Evolutionary conservation across 2,113 vertebrate genomes (phyloP).

Genomic region (Porphyrio hochstetteri): DNA sequence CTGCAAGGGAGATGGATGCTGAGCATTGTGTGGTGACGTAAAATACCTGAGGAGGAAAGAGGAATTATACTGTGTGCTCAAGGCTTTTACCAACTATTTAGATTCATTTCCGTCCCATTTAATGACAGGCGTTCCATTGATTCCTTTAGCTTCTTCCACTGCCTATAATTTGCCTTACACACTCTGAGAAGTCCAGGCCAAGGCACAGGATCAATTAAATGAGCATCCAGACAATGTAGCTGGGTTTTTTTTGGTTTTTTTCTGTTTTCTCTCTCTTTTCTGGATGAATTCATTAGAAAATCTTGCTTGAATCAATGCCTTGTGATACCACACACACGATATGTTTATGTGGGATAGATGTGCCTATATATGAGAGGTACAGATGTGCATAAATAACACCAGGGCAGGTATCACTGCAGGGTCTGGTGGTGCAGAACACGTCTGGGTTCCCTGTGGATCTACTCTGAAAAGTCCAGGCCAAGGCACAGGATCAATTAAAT

Average conservation of each 20-base stretch:
- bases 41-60: background rate
- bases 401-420: background rate
- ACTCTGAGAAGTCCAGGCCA: background rate
- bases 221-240: background rate
- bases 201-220: background rate
- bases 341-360: background rate
- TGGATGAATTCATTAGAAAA: background rate
- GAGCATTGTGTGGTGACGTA: background rate
- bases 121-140: conserved; percentile 38
- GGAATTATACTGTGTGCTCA: background rate
- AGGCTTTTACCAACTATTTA: background rate
- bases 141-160: background rate
- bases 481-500: background rate
- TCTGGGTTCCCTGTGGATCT: background rate
- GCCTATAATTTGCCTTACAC: conserved; percentile 16
- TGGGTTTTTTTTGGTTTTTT: no score
- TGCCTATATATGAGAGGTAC: background rate
- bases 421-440: background rate
- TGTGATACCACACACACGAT: rapidly evolving
- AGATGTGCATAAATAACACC: background rate
- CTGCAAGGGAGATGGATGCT: background rate
- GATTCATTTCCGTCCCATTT: conserved; percentile 28
- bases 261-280: background rate
- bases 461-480: background rate
- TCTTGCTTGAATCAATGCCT: background rate